Base-by-base conservation (phyloP, 2,888 invertebrate species). In the Selenia dentaria region DNA sequence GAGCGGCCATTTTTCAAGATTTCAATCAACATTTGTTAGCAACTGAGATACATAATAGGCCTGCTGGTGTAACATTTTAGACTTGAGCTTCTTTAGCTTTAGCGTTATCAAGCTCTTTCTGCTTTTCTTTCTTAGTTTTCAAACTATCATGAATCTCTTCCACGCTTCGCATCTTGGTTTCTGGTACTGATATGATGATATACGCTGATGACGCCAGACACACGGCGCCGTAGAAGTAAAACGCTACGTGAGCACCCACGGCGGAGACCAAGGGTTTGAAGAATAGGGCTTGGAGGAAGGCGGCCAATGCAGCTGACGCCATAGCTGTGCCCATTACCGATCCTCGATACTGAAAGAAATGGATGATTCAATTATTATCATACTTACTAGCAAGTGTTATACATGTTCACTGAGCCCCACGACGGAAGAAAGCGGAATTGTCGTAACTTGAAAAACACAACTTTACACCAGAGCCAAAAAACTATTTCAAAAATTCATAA, bases 291-390 rank as follows among this genome's bases (percentile, higher is more conserved):
- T 86, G 84, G 0, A 83, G 11, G 57, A 83, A 83, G 33, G 63
- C 79, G 0, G 69, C 49, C 0, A 70, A n/a, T 0, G 83, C 68
- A 0, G 83, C 74, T 0, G 59, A n/a, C 0, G 81, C 64, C 83
- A 84, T 84, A 0, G 81, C 69, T 0, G 60, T 57, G 0, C 79
- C 87, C 69, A 85, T 73, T 0, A 88, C 81, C 3, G 81, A 79
- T 1, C 82, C 81, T 1, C 88, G 83, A 36, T 82, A 85, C 88
- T 89, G 75, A 41, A n/a, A 37, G 6, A 25, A 34, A 31, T 22
- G 16, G 4, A 3, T 4, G 16, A 4, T 16, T 16, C n/a, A n/a
- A n/a, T n/a, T n/a, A n/a, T n/a, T n/a, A n/a, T n/a, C n/a, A n/a
- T n/a, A n/a, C n/a, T n/a, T n/a, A n/a, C n/a, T n/a, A n/a, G n/a